Conservation (phyloP, 2,113 vertebrate species). For the Charadrius vociferus region DNA sequence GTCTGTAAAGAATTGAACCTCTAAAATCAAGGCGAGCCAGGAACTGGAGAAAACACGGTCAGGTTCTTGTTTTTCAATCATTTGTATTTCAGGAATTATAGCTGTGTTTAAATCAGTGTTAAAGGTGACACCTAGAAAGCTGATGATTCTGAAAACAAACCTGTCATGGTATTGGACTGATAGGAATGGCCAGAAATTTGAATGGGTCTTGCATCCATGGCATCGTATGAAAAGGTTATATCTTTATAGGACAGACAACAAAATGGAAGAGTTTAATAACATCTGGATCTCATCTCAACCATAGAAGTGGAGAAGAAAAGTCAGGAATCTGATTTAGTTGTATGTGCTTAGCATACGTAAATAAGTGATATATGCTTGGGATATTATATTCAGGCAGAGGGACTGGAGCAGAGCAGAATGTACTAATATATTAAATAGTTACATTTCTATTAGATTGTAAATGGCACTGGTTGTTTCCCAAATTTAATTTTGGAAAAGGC, state of each 20-base stretch:
- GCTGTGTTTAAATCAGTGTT: neutral
- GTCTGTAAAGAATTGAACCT: neutral
- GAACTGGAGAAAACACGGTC: neutral
- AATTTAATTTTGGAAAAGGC: neutral
- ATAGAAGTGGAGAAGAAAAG: neutral
- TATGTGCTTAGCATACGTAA: neutral
- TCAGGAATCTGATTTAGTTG: neutral
- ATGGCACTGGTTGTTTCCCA: neutral
- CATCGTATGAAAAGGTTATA: neutral
- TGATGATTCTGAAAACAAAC: neutral
- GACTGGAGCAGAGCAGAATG: neutral
- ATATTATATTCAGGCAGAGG: neutral
- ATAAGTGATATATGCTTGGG: neutral
- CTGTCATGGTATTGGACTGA: neutral
- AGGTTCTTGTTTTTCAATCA: neutral
- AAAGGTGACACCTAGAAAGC: neutral
- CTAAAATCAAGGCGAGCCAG: neutral
- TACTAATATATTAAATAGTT: neutral
- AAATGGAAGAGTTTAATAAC: constrained; percentile 7
- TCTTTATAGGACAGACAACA: neutral
- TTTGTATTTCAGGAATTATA: neutral
- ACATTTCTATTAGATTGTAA: constrained; percentile 9
- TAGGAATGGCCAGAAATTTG: neutral
- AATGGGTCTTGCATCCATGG: neutral
- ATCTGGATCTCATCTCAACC: neutral